Conservation (phyloP, 2,888 invertebrate genomes). For the Agonopterix arenella region DNA sequence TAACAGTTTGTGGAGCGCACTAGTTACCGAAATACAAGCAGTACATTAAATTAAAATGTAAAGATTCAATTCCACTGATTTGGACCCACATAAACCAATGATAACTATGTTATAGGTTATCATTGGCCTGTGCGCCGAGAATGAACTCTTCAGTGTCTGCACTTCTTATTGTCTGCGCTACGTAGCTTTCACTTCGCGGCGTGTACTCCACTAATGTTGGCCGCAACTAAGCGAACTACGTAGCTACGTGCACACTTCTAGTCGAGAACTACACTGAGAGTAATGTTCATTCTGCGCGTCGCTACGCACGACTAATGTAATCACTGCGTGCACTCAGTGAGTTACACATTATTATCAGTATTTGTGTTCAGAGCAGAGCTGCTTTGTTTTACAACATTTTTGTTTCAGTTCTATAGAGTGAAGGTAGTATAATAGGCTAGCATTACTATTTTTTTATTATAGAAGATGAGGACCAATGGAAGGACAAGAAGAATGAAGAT, state of each 20-base stretch:
- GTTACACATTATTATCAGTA: conserved; percentile 69
- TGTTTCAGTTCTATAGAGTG: conserved; percentile 9
- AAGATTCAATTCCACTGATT: conserved; percentile 61
- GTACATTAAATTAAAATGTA: conserved; percentile 9
- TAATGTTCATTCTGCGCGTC: conserved; percentile 64
- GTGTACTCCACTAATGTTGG: conserved; percentile 67
- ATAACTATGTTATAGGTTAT: conserved; percentile 78
- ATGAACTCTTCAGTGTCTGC: conserved; percentile 73
- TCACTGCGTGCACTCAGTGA: conserved; percentile 76
- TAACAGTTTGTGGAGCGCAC: too few species aligned
- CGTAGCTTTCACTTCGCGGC: conserved; percentile 74
- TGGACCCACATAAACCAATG: conserved; percentile 71
- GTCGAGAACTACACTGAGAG: conserved; percentile 65
- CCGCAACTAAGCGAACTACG: conserved; percentile 70
- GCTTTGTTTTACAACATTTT: conserved; percentile 15
- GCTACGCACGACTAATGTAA: conserved; percentile 66
- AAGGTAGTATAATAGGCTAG: too few species aligned
- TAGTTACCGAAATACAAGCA: background rate
- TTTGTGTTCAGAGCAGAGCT: conserved; percentile 55
- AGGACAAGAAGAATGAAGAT: too few species aligned
- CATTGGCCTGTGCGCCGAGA: conserved; percentile 78
- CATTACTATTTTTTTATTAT: too few species aligned
- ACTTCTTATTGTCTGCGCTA: conserved; percentile 76
- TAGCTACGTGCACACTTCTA: conserved; percentile 70
- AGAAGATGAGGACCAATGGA: too few species aligned